phyloP scores from a whole-genome alignment of 1,140 invertebrate species.

The Microplitis demolitor region DNA sequence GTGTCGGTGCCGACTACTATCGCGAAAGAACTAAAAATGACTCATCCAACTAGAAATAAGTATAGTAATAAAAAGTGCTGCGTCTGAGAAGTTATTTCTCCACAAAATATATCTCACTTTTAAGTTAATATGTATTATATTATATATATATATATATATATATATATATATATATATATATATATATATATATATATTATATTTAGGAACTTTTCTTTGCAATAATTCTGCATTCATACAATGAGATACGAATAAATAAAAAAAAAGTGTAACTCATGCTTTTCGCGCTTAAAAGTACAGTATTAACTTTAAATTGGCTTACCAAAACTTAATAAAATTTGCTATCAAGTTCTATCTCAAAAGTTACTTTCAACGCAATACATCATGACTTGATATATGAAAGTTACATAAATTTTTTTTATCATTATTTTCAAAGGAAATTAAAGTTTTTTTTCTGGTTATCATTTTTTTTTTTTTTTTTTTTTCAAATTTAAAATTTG shows the following conservation, averaged over 20 bases:
- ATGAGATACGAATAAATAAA: neutral
- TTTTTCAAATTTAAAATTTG: no score
- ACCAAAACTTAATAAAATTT: neutral
- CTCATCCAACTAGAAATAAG: no score
- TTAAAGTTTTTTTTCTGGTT: no score
- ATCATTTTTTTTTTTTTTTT: no score
- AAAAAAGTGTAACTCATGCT: neutral
- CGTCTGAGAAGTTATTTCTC: no score
- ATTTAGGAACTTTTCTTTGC: neutral
- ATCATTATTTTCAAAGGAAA: neutral
- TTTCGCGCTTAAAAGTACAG: neutral
- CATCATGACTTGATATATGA: neutral
- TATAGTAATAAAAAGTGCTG: no score
- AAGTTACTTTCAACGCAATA: slow-evolving; percentile 3
- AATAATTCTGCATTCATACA: neutral
- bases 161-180: no score
- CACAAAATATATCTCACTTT: no score
- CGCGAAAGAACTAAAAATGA: no score
- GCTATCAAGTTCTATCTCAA: neutral
- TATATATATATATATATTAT: neutral
- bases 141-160: no score
- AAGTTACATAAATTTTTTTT: no score
- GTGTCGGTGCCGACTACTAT: no score
- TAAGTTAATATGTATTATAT: neutral
- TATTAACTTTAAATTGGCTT: slow-evolving; percentile 16